phyloP scores from a whole-genome alignment of 2,888 invertebrate genomes.

The Apamea anceps region DNA sequence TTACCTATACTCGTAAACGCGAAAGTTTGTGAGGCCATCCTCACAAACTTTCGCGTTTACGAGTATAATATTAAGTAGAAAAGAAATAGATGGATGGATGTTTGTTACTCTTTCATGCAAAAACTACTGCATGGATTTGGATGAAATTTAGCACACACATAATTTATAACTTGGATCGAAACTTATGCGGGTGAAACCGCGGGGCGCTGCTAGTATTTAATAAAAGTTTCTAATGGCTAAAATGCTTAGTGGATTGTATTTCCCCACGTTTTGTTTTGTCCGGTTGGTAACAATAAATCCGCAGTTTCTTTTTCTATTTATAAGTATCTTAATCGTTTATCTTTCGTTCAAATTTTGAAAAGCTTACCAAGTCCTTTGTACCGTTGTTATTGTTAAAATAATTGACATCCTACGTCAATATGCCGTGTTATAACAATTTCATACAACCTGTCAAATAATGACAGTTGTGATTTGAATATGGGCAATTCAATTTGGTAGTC shows the following conservation, averaged over 20 bases:
- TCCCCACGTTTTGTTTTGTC: background rate
- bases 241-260: background rate
- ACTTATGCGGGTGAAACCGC: too few species aligned
- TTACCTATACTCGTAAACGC: too few species aligned
- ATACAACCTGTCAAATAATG: background rate
- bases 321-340: too few species aligned
- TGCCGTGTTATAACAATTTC: background rate
- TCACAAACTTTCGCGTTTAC: too few species aligned
- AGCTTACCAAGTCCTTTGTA: background rate
- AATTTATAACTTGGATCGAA: too few species aligned
- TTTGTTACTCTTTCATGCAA: too few species aligned
- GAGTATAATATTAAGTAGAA: too few species aligned
- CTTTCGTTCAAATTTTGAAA: background rate
- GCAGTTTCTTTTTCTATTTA: background rate
- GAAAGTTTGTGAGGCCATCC: too few species aligned
- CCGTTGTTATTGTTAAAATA: too few species aligned
- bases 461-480: background rate
- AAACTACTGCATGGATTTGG: too few species aligned
- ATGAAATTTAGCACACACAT: too few species aligned
- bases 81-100: too few species aligned
- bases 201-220: background rate
- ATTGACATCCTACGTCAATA: background rate
- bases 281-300: background rate
- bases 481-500: background rate
- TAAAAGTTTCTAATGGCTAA: background rate